A percentile compares a stretch with the other conserved stretches of the same genome.
phyloP scores from a whole-genome alignment of 1,140 invertebrate species.

The Drosophila kohkoa region DNA sequence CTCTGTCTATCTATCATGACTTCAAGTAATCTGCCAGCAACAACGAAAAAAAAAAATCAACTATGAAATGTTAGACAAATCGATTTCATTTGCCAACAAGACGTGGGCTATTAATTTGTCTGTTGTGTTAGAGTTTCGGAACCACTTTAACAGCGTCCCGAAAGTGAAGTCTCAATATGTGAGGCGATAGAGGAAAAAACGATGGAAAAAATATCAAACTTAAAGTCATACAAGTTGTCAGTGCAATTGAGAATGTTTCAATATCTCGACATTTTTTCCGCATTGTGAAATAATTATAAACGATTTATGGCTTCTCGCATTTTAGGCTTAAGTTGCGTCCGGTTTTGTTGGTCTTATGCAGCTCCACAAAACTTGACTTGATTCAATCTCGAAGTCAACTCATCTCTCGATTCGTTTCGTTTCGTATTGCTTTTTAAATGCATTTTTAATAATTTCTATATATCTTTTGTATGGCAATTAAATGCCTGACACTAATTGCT shows the following conservation, averaged over 20 bases:
- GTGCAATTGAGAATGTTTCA: conserved; percentile 24
- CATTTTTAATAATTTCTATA: conserved; percentile 61
- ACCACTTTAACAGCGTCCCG: conserved; percentile 15
- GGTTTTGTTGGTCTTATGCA: conserved; percentile 27
- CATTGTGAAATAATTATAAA: conserved; percentile 49
- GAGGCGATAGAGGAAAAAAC: too few species aligned
- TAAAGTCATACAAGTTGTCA: conserved; percentile 2
- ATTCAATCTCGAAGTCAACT: conserved; percentile 1
- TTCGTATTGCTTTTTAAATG: conserved; percentile 41
- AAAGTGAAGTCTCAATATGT: conserved; percentile 39
- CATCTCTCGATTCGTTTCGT: not conserved
- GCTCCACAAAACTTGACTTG: conserved; percentile 17
- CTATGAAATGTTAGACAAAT: conserved; percentile 69
- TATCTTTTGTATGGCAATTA: conserved; percentile 61
- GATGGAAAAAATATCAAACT: too few species aligned
- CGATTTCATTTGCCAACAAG: conserved; percentile 69
- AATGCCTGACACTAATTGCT: conserved; percentile 75
- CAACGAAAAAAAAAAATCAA: conserved; percentile 19
- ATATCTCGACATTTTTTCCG: conserved; percentile 26
- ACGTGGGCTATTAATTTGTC: conserved; percentile 73
- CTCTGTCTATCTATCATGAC: conserved; percentile 27
- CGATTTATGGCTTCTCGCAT: conserved; percentile 33
- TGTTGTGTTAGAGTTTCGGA: conserved; percentile 45
- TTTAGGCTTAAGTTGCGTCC: conserved; percentile 4
- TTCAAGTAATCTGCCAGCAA: conserved; percentile 27